Percentiles rank a stretch among this genome's conserved stretches.
Conservation (phyloP, 2,797 vertebrate genomes). For the Pangasius djambal region DNA sequence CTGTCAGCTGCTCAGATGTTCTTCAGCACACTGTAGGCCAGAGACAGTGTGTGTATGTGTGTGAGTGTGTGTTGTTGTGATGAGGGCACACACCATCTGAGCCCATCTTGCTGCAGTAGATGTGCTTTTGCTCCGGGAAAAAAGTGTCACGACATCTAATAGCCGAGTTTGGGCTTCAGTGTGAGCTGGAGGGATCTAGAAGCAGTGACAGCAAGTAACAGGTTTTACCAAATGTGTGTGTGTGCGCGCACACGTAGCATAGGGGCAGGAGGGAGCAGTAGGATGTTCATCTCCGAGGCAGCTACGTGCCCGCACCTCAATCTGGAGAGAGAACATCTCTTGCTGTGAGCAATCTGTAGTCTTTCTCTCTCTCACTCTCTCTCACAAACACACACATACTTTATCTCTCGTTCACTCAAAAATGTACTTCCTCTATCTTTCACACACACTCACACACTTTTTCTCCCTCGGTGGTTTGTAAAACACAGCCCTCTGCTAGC, state of each 20-base stretch:
- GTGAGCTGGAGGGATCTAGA: conserved; percentile 2
- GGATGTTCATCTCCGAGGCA: conserved; percentile 39
- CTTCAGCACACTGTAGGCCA: conserved; percentile 18
- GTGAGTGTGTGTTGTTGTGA: not conserved
- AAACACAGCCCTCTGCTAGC: conserved; percentile 26
- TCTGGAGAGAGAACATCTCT: conserved; percentile 70
- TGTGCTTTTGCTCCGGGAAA: conserved; percentile 24
- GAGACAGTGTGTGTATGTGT: not conserved
- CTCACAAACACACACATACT: not conserved
- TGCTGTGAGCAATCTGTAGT: conserved; percentile 75
- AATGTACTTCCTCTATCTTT: not conserved
- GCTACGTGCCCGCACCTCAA: conserved; percentile 54
- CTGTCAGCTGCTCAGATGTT: conserved; percentile 20
- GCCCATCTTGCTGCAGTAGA: conserved; percentile 12
- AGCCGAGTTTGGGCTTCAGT: conserved; percentile 10
- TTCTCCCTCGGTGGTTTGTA: conserved; percentile 35
- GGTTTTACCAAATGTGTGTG: conserved; percentile 4
- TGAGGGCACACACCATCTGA: not conserved
- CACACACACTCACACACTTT: not conserved
- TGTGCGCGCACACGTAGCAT: conserved; percentile 9
- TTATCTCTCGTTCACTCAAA: not conserved
- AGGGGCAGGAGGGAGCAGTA: conserved; percentile 45
- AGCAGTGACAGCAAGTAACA: conserved; percentile 16
- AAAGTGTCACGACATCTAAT: conserved; percentile 30
- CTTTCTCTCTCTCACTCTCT: conserved; percentile 54